phyloP scores from a whole-genome alignment of 1,140 invertebrate genomes.

The Muscidifurax raptorellus region DNA sequence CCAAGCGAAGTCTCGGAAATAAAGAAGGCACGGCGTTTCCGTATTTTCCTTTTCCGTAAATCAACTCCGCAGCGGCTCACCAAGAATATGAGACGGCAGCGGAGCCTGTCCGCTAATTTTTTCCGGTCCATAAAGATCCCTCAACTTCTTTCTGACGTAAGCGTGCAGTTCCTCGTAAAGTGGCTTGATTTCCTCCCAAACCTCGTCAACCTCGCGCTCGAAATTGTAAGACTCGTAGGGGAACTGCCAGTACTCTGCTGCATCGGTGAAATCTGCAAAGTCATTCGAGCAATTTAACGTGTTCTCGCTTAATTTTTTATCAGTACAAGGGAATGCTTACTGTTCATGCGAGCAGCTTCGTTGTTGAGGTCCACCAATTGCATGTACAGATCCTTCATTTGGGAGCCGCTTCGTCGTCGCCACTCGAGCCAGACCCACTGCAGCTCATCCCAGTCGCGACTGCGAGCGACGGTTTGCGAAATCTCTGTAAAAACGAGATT shows the following conservation, averaged over 20 bases:
- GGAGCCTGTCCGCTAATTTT: conserved; percentile 87
- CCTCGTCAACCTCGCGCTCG: conserved; percentile 84
- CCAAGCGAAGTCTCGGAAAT: too few species aligned
- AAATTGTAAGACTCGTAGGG: conserved; percentile 86
- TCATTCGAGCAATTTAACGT: not conserved
- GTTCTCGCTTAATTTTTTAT: not conserved
- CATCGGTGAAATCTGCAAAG: conserved; percentile 86
- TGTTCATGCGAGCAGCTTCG: conserved; percentile 89
- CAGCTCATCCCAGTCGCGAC: conserved; percentile 89
- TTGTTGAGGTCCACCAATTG: conserved; percentile 90
- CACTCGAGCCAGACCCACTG: conserved; percentile 92
- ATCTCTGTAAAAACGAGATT: conserved; percentile 68
- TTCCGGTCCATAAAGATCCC: conserved; percentile 88
- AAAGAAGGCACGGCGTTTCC: not conserved
- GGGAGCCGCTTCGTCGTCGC: conserved; percentile 85
- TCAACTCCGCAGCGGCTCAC: conserved; percentile 71
- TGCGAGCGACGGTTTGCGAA: conserved; percentile 79
- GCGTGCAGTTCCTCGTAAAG: conserved; percentile 92
- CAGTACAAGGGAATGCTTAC: conserved; percentile 76
- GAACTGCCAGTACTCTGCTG: conserved; percentile 89
- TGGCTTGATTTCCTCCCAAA: conserved; percentile 89
- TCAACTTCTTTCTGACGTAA: conserved; percentile 89
- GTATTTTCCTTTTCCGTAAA: not conserved
- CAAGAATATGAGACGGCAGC: conserved; percentile 92
- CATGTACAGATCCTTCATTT: conserved; percentile 88